Evolutionary conservation across 2,888 invertebrate genomes (phyloP), one percentile per base, ranked within the genome.

Genomic region (Lasioglossum morio): DNA sequence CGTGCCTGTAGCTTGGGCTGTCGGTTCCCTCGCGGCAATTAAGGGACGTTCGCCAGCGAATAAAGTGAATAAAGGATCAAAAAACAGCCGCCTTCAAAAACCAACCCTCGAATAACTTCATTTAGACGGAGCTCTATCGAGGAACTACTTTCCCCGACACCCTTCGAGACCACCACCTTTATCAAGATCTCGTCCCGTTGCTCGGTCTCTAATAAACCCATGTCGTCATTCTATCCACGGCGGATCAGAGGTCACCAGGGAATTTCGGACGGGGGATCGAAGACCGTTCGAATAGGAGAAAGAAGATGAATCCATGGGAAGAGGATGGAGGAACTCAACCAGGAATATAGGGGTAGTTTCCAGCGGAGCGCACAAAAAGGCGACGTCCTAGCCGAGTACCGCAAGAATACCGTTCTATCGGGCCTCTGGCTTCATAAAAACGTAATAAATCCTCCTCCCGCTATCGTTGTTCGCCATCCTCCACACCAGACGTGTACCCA

Each of bases 361-460:
- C 77, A 85, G 57, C 81, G 66, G 46, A 85, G 82, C 79, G 82
- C 79, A 81, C 69, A 84, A 83, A 87, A 86, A 70, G 79, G 30
- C 82, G 84, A 80, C 79, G 81, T 73, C 75, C 76, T 81, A 46
- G 46, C 75, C 73, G 72, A 89, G 84, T 81, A 86, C 79, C 77
- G 74, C 84, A 83, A 90, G 89, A 91, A 91, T 90, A 91, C 81
- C 89, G 19, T 91, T 89, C 85, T 89, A 84, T 85, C 78, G 88
- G 87, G 89, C 88, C 83, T 81, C 82, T 53, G 53, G 78, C 79
- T 92, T 92, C 88, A 91, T 92, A 91, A 92, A 92, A 92, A 91
- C 88, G 85, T 89, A 90, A 92, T 92, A 91, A 92, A 92, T 92
- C 88, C 89, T 90, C 79, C 77, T 27, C 46, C 70, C 19, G 74